Base-by-base conservation (phyloP, 2,888 invertebrate species). In the Schizaphis graminum region DNA sequence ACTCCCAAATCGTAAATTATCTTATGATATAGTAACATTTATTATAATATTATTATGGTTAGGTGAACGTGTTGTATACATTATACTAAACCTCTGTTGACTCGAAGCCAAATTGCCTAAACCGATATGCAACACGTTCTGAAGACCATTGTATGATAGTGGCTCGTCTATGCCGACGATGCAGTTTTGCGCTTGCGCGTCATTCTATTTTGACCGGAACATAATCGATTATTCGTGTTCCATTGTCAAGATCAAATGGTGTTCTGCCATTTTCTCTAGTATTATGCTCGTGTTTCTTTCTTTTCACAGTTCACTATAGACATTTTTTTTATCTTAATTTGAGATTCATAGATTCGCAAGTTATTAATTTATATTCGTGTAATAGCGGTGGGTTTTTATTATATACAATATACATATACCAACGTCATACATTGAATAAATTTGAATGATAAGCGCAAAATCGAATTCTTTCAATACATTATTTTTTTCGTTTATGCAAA, bases 371-470 rank as follows among this genome's bases (percentile, higher is more conserved):
- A 86, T 47, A 26, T 47, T 13, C 16, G 8, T n/a, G 13, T 47
- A 49, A 47, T 86, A 49, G 41, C 85, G 11, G 10, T 3, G 61
- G 24, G 7, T 47, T 47, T 47, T 44, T 85, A 85, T 41, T 84
- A 4, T 44, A 44, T 44, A 44, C 41, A 44, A 44, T 44, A 44
- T 21, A 24, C 44, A 28, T 44, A 49, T 47, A 47, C 86, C 1
- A n/a, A 88, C 87, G 49, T 88, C 49, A 53, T 35, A 53, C 49
- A 24, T 35, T n/a, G 87, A 88, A 88, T 53, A 35, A n/a, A 88
- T 53, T 88, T 88, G 87, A 88, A 88, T 88, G 86, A 47, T 86
- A 53, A 88, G 87, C 49, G 49, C n/a, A 35, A 88, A 49, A 49
- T 49, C n/a, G 28, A n/a, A 49, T 53, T 53, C 26, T 24, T 41